phyloP scores from a whole-genome alignment of 2,113 vertebrate species.

The Ciconia maguari region DNA sequence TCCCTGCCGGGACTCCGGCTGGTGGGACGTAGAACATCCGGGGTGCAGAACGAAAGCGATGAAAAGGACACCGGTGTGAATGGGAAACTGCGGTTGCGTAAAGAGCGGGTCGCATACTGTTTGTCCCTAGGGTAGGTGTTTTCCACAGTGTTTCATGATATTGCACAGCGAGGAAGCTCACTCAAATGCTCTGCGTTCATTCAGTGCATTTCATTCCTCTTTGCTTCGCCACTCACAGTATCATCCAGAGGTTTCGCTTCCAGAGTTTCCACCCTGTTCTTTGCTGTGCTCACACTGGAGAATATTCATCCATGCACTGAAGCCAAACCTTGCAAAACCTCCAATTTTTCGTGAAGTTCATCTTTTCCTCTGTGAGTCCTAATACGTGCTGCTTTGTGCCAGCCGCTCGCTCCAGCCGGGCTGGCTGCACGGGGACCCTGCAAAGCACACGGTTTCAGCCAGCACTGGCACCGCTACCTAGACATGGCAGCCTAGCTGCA shows the following conservation, averaged over 20 bases:
- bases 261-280: background rate
- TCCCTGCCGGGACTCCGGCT: fast-evolving
- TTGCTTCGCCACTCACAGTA: fast-evolving
- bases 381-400: fast-evolving
- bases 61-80: background rate
- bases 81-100: background rate
- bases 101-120: background rate
- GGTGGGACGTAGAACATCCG: background rate
- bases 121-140: background rate
- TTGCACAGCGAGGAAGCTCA: background rate
- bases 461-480: fast-evolving
- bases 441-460: fast-evolving
- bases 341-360: background rate
- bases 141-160: background rate
- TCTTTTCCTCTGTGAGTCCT: background rate
- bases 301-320: fast-evolving
- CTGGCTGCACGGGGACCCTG: background rate
- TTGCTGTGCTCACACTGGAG: background rate
- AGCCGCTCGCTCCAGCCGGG: background rate
- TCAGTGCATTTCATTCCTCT: background rate
- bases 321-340: background rate
- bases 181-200: fast-evolving
- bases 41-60: fast-evolving
- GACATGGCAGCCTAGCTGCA: background rate
- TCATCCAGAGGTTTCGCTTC: background rate